Conservation (phyloP, 1,140 invertebrate genomes). For the Saccostrea echinata region DNA sequence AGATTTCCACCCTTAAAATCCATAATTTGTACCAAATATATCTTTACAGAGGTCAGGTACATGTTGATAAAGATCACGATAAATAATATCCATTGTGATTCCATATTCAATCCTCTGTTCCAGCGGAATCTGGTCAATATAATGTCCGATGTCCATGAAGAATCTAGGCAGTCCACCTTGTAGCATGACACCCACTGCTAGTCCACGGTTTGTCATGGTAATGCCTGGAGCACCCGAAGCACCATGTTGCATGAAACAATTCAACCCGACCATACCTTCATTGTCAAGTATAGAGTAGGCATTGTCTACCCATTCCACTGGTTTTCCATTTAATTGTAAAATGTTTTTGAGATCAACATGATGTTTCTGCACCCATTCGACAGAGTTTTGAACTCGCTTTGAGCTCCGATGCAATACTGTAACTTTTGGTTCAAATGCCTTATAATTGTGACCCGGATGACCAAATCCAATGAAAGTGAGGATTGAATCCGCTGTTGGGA, state of each 20-base stretch:
- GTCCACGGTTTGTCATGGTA: neutral
- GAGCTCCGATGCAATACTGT: neutral
- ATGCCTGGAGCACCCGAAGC: neutral
- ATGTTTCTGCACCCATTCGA: neutral
- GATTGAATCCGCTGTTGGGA: neutral
- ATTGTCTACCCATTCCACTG: constrained; percentile 11
- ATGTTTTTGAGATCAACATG: neutral
- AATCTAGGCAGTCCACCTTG: constrained; percentile 4
- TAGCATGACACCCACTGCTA: neutral
- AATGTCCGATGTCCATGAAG: constrained; percentile 18
- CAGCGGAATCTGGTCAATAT: neutral
- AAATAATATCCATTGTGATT: neutral
- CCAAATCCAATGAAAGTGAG: neutral
- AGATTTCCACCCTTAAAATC: neutral
- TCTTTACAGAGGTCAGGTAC: neutral
- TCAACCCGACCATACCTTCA: neutral
- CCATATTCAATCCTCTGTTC: constrained; percentile 12
- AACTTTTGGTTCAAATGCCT: constrained; percentile 5
- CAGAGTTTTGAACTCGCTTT: neutral
- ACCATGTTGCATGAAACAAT: constrained; percentile 20
- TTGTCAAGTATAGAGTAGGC: neutral
- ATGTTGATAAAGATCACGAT: neutral
- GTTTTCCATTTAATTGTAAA: neutral
- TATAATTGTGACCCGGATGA: constrained; percentile 8
- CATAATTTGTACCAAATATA: neutral